Base-by-base conservation (phyloP, 2,113 vertebrate species). In the Arenaria interpres region DNA sequence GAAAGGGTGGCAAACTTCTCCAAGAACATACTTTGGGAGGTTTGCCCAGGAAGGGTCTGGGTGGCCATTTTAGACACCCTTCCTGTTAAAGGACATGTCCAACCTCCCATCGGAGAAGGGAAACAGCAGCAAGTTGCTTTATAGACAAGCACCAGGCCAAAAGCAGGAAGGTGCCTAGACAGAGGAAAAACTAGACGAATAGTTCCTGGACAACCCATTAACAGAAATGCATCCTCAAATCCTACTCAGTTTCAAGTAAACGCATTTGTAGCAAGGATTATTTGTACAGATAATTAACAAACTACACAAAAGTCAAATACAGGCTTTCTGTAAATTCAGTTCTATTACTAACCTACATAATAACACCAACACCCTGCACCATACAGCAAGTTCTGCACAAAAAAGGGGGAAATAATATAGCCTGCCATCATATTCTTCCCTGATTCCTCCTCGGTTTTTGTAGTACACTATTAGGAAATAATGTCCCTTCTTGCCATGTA, bases 401-500 rank as follows among this genome's bases (percentile, higher is more conserved):
- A 81, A 85, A 85, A 48, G 12, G 3, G 11, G 5, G 16, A 82
- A 93, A 68, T 24, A n/a, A 39, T 30, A 48, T 3, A 85, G 33
- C 21, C 8, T 87, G 30, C 33, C 24, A 19, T 14, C 19, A 56
- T 22, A 71, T 59, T 90, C 18, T 33, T 76, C 63, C 67, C 45
- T 12, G 30, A 66, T 62, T 86, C 14, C 19, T 43, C 17, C n/a
- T 75, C 0, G 0, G 0, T 24, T 87, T 79, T 50, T 50, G 6
- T 54, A 73, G 14, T 37, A 37, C 2, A 0, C 13, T 82, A 21
- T 72, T 68, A 57, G 48, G 35, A 96, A 96, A 89, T 95, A 94
- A 95, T 56, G 43, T 82, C 68, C 32, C 50, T 95, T 88, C 93
- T 81, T 89, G 41, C 88, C 69, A 35, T 28, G 39, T 41, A 95